Conservation (phyloP, 2,888 invertebrate genomes). For the Ochropleura plecta region DNA sequence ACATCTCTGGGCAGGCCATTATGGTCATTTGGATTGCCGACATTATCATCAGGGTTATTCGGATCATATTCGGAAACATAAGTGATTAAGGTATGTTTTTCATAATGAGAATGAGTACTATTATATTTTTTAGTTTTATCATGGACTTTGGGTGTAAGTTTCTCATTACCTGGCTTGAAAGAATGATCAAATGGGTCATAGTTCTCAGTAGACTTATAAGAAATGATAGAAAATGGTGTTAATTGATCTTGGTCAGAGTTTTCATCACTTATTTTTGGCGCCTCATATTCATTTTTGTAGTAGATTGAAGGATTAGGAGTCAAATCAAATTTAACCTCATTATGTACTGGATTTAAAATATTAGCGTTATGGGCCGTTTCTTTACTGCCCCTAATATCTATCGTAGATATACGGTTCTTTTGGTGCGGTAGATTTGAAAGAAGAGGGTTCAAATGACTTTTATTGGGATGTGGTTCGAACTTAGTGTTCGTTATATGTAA, state of each 20-base stretch:
- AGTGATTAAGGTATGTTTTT: constrained; percentile 6
- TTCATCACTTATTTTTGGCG: constrained; percentile 12
- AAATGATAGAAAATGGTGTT: not conserved
- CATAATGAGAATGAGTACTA: constrained; percentile 11
- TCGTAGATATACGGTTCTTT: not conserved
- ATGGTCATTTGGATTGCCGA: too few relatives aligned
- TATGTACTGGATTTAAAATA: constrained; percentile 18
- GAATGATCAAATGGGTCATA: not conserved
- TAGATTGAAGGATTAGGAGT: constrained; percentile 12
- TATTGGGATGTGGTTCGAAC: not conserved
- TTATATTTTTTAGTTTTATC: constrained; percentile 18
- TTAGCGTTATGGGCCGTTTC: not conserved
- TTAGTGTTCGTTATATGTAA: constrained; percentile 1
- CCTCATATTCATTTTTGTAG: constrained; percentile 21
- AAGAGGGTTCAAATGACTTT: not conserved
- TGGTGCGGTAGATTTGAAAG: not conserved
- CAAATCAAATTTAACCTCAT: not conserved
- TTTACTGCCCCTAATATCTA: not conserved
- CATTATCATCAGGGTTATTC: too few relatives aligned
- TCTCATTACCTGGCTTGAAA: not conserved
- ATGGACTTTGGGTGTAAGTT: not conserved
- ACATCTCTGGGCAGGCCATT: not conserved
- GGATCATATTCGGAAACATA: constrained; percentile 15
- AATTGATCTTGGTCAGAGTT: constrained; percentile 1
- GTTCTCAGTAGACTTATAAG: not conserved